Base-by-base conservation (phyloP, 2,797 vertebrate species). In the Kryptolebias ocellatus region DNA sequence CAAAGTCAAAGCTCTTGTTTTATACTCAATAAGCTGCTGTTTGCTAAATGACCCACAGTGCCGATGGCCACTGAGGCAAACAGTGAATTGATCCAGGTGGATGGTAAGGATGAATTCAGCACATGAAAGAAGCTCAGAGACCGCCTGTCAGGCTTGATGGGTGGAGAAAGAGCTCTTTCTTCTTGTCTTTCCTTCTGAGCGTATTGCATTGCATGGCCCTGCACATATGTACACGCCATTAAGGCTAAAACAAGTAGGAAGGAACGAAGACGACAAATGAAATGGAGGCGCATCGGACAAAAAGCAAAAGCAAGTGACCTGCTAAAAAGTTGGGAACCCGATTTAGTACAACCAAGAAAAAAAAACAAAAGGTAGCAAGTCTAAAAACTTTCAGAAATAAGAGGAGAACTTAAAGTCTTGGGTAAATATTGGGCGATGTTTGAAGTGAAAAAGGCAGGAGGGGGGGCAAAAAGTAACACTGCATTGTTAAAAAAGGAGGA, bases 51-150 rank as follows among this genome's bases (percentile, higher is more conserved):
- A 86, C 49, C 42, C 67, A 72, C 45, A 28, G 68, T 70, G 55
- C 74, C 70, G 83, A 88, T 78, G 84, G 75, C 73, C 90, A 92
- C 79, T 92, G 90, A 89, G 93, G 91, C 92, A 93, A 88, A 90
- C 83, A 90, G 79, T 88, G 92, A 90, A 92, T 93, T 93, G 90
- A 92, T 91, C 90, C 93, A 92, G 92, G 91, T 93, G 92, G 91
- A 93, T 58, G 83, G 85, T 87, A 88, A 87, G 89, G 87, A 92
- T 92, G 91, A 93, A 89, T 90, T 88, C 81, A 87, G 87, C 87
- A 92, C 91, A 93, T 93, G 92, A 92, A 93, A 92, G 90, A 74
- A 83, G 73, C 72, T 62, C 74, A 0, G 63, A 76, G 82, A 86
- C 72, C 11, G 69, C 87, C 86, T 88, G 90, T 90, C 84, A 86